Percentiles rank a stretch among this genome's conserved stretches.
These are phyloP conservation scores for Palloptera scutellata DNA, from an alignment of 2,888 invertebrate genomes.

Conservation along the genomic window DNA sequence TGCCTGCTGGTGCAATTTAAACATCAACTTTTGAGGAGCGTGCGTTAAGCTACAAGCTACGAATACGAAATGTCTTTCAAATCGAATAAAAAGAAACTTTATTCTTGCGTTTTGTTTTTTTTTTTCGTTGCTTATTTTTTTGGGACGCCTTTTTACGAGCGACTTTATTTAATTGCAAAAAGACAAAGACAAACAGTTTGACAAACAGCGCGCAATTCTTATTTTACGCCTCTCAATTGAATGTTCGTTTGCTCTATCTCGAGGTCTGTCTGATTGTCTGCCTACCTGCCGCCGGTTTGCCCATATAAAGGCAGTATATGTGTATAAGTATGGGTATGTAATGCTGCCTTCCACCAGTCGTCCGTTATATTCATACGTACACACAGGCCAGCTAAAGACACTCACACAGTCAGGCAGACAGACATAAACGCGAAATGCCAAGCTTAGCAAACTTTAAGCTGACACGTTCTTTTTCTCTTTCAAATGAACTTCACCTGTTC, in stretches of 20 bases:
- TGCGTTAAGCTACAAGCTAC: too few relatives aligned
- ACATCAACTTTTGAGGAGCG: too few relatives aligned
- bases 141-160: neutral
- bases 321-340: neutral
- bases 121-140: too few relatives aligned
- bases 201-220: neutral
- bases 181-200: neutral
- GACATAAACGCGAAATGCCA: too few relatives aligned
- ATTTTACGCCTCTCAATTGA: neutral
- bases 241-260: neutral
- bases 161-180: conserved; percentile 3
- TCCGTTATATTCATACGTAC: neutral
- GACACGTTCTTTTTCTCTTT: conserved; percentile 21
- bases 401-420: too few relatives aligned
- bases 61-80: neutral
- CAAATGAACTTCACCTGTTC: neutral
- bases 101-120: neutral
- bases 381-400: too few relatives aligned
- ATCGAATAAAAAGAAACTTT: neutral
- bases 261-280: neutral
- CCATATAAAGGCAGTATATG: neutral
- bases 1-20: too few relatives aligned
- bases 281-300: neutral
- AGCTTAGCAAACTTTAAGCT: conserved; percentile 26
- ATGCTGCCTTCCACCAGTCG: neutral